These are phyloP conservation scores for Oncorhynchus gorbuscha DNA, from an alignment of 2,113 vertebrate species.

Conservation along the genomic window DNA sequence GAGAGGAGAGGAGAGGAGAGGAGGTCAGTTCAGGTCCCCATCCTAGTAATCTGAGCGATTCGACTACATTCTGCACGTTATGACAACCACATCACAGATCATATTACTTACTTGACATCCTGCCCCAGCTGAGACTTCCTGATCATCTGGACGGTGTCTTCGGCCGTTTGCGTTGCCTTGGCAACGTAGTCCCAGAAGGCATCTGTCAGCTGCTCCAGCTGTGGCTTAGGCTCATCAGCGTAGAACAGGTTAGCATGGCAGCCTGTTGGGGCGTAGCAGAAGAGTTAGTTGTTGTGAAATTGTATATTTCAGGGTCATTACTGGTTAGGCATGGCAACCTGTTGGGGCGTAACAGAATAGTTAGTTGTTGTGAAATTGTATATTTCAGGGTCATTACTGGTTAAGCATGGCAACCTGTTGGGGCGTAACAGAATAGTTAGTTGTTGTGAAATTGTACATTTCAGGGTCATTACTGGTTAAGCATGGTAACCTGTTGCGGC, in stretches of 20 bases:
- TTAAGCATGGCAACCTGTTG: conserved; percentile 59
- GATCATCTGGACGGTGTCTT: conserved; percentile 56
- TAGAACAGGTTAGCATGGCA: conserved; percentile 33
- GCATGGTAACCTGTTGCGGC: conserved; percentile 61
- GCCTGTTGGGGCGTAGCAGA: conserved; percentile 52
- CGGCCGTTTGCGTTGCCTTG: conserved; percentile 70
- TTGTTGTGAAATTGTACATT: too few species aligned
- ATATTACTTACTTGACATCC: too few species aligned
- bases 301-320: neutral
- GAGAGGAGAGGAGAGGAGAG: too few species aligned
- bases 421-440: conserved; percentile 2
- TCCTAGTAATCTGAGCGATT: too few species aligned
- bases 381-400: neutral
- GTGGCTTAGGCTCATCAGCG: conserved; percentile 73
- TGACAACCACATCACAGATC: too few species aligned
- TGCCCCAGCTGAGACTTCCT: too few species aligned
- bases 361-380: too few species aligned
- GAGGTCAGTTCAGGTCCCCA: neutral
- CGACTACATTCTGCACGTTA: too few species aligned
- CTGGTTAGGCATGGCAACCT: conserved; percentile 65
- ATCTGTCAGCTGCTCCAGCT: conserved; percentile 70
- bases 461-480: neutral
- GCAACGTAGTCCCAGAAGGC: conserved; percentile 76
- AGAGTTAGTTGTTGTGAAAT: too few species aligned
- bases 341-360: neutral